These are phyloP conservation scores for Typhlichthys eigenmanni DNA, from an alignment of 2,797 vertebrate species.

Conservation along the genomic window DNA sequence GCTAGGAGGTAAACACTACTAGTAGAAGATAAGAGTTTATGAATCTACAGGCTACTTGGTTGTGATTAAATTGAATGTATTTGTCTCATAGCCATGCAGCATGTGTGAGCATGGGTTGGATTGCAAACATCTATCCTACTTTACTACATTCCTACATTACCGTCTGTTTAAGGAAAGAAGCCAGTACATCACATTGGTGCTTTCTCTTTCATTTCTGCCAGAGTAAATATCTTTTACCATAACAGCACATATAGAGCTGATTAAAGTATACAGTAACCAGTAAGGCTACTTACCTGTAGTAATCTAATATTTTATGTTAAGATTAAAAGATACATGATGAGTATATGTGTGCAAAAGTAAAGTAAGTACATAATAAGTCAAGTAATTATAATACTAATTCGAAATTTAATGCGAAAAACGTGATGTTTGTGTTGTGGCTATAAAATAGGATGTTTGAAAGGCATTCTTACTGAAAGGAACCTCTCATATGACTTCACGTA, in stretches of 20 bases:
- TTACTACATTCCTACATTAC: slow-evolving; percentile 24
- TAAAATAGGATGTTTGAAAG: slow-evolving; percentile 9
- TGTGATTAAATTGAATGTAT: slow-evolving; percentile 18
- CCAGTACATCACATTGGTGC: slow-evolving; percentile 15
- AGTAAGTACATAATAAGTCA: no score
- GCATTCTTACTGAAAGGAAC: slow-evolving; percentile 13
- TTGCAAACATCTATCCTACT: slow-evolving; percentile 34
- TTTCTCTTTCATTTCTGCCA: slow-evolving; percentile 14
- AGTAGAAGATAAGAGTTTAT: no score
- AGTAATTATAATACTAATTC: slow-evolving; percentile 20
- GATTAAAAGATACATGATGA: slow-evolving; percentile 20
- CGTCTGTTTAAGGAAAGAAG: slow-evolving; percentile 19
- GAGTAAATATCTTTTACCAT: slow-evolving; percentile 18
- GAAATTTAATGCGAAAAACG: slow-evolving; percentile 3
- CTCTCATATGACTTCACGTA: slow-evolving; percentile 30
- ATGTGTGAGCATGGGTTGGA: background rate
- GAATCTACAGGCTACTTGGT: background rate
- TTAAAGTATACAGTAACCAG: no score
- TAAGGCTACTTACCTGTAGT: no score
- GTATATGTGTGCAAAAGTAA: slow-evolving; percentile 26
- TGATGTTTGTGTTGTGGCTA: slow-evolving; percentile 4
- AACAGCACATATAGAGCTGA: slow-evolving; percentile 16
- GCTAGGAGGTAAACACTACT: no score
- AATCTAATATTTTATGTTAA: background rate
- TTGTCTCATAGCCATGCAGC: background rate